A percentile compares a stretch with the other conserved stretches of the same genome.
These are phyloP conservation scores for Criorhina ranunculi DNA, from an alignment of 2,888 invertebrate species.

Conservation along the genomic window DNA sequence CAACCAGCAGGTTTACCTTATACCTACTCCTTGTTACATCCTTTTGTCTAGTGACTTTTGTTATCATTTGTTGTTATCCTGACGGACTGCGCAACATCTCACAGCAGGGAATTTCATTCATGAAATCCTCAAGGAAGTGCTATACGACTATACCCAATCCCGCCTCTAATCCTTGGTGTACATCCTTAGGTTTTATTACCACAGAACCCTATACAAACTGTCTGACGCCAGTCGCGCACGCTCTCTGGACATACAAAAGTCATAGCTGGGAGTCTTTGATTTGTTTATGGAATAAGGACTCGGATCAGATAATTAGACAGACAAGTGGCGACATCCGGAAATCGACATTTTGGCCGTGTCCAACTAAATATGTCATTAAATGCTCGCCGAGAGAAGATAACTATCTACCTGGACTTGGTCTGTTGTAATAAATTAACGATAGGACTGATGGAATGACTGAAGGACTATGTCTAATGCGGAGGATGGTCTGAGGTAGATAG, in stretches of 20 bases:
- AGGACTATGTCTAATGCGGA: slow-evolving; percentile 7
- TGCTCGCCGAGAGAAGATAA: slow-evolving; percentile 54
- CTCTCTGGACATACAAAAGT: slow-evolving; percentile 31
- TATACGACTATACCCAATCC: slow-evolving; percentile 27
- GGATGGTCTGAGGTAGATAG: slow-evolving; percentile 66
- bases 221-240: slow-evolving; percentile 71
- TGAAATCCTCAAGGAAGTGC: slow-evolving; percentile 61
- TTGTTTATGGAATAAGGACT: slow-evolving; percentile 63
- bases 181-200: slow-evolving; percentile 50
- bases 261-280: slow-evolving; percentile 15
- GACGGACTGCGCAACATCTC: slow-evolving; percentile 65
- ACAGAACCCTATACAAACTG: slow-evolving; percentile 45
- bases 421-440: slow-evolving; percentile 60
- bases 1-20: slow-evolving; percentile 18
- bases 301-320: slow-evolving; percentile 71
- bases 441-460: slow-evolving; percentile 39
- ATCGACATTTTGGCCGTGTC: slow-evolving; percentile 53
- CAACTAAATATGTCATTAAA: slow-evolving; percentile 75
- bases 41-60: slow-evolving; percentile 50
- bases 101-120: slow-evolving; percentile 79
- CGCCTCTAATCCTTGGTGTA: slow-evolving; percentile 44
- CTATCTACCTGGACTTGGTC: slow-evolving; percentile 40
- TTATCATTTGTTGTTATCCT: slow-evolving; percentile 60
- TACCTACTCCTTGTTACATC: background rate
- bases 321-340: slow-evolving; percentile 77